These are phyloP conservation scores for Petroica traversi DNA, from an alignment of 2,113 vertebrate genomes.

Conservation along the genomic window DNA sequence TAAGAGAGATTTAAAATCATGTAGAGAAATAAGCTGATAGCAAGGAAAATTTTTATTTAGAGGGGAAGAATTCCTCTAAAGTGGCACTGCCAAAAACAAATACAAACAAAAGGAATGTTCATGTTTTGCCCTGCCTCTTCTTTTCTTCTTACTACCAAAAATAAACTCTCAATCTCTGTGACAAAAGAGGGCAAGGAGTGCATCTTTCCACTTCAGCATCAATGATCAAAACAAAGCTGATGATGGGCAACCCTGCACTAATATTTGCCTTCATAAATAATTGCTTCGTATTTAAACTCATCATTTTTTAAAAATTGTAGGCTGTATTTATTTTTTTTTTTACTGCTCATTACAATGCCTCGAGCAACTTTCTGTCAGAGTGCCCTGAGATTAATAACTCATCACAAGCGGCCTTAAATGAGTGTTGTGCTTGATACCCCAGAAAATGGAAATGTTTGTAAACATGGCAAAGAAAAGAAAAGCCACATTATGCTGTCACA, in stretches of 20 bases:
- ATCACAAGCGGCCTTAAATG: neutral
- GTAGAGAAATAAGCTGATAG: neutral
- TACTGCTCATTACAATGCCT: neutral
- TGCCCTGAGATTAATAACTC: neutral
- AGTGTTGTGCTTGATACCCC: neutral
- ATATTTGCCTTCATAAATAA: neutral
- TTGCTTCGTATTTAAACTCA: neutral
- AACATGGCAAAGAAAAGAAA: neutral
- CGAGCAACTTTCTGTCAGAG: neutral
- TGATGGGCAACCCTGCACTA: neutral
- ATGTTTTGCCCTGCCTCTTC: neutral
- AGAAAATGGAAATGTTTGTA: conserved; percentile 18
- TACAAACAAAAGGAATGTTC: fast-evolving
- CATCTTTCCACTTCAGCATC: neutral
- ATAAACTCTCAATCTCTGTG: neutral
- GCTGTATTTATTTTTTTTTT: neutral
- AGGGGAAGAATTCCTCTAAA: neutral
- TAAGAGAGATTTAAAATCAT: neutral
- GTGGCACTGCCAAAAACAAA: neutral
- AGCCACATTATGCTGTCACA: neutral
- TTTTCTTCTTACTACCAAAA: neutral
- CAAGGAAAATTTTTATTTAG: neutral
- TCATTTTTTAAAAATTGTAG: neutral
- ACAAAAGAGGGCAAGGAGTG: neutral
- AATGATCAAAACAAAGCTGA: neutral